Evolutionary conservation across 2,888 invertebrate genomes (phyloP).

Genomic region (Abrostola tripartita): DNA sequence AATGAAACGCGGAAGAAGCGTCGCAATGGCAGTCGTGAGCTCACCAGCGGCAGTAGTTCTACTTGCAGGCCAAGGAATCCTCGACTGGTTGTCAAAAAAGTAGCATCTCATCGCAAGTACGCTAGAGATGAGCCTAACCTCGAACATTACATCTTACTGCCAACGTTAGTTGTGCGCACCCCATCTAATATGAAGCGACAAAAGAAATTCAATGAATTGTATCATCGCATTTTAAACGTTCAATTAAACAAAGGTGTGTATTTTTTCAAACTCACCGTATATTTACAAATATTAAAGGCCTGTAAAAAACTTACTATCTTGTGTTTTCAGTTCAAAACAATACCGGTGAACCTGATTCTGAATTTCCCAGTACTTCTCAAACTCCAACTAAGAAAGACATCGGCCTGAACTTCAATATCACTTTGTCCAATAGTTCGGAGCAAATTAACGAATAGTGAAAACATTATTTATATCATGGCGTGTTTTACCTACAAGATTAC

Average conservation of each 20-base stretch:
- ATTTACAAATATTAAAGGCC: not conserved
- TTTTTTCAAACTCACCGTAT: not conserved
- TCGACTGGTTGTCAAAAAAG: constrained; percentile 76
- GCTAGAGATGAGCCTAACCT: constrained; percentile 74
- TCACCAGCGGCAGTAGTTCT: constrained; percentile 71
- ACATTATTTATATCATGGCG: constrained; percentile 7
- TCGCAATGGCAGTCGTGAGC: constrained; percentile 46
- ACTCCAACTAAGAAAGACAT: constrained; percentile 68
- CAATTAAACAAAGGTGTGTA: constrained; percentile 72
- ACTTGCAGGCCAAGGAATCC: constrained; percentile 68
- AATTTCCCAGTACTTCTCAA: constrained; percentile 12
- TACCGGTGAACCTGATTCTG: constrained; percentile 26
- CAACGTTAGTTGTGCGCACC: constrained; percentile 81
- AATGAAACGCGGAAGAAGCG: constrained; percentile 34
- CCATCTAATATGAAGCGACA: constrained; percentile 82
- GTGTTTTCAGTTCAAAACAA: constrained; percentile 63
- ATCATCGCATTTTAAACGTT: constrained; percentile 79
- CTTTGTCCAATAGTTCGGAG: constrained; percentile 61
- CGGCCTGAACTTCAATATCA: constrained; percentile 78
- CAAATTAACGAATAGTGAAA: constrained; percentile 24
- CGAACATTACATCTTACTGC: constrained; percentile 80
- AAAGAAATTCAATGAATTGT: constrained; percentile 82
- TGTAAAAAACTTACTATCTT: not conserved
- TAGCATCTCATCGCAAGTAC: constrained; percentile 68
- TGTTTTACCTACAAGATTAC: constrained; percentile 12